These are phyloP conservation scores for Rhinoderma darwinii DNA, from an alignment of 2,113 vertebrate species.

Conservation along the genomic window DNA sequence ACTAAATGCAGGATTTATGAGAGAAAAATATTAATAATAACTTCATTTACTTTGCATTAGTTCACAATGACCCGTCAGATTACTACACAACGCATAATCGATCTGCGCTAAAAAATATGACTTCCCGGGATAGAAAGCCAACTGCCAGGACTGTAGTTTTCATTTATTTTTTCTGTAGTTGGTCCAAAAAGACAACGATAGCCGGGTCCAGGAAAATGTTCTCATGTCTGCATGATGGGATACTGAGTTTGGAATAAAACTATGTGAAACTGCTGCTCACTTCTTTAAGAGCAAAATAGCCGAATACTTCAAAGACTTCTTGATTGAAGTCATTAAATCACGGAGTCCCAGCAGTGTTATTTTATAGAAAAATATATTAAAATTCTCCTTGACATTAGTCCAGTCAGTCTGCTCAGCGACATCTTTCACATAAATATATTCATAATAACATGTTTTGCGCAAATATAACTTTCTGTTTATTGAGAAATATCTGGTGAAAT, in stretches of 20 bases:
- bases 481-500: neutral
- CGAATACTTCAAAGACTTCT: conserved; percentile 21
- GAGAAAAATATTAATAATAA: conserved; percentile 35
- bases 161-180: conserved; percentile 63
- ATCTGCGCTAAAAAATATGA: conserved; percentile 46
- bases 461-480: neutral
- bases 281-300: conserved; percentile 50
- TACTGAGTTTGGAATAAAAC: conserved; percentile 59
- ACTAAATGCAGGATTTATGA: conserved; percentile 1
- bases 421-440: neutral
- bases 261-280: conserved; percentile 51
- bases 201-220: conserved; percentile 63
- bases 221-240: conserved; percentile 59
- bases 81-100: conserved; percentile 16
- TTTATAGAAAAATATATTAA: conserved; percentile 32
- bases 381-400: neutral
- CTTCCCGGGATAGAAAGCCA: conserved; percentile 38
- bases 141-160: conserved; percentile 55
- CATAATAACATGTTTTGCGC: neutral
- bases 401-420: neutral
- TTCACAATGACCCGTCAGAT: conserved; percentile 41
- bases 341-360: neutral
- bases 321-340: conserved; percentile 34
- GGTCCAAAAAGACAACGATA: conserved; percentile 58
- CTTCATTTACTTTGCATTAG: conserved; percentile 48